Percentiles rank a stretch among this genome's conserved stretches.
Evolutionary conservation across 2,888 invertebrate genomes (phyloP).

Genomic region (Sialis lutaria): DNA sequence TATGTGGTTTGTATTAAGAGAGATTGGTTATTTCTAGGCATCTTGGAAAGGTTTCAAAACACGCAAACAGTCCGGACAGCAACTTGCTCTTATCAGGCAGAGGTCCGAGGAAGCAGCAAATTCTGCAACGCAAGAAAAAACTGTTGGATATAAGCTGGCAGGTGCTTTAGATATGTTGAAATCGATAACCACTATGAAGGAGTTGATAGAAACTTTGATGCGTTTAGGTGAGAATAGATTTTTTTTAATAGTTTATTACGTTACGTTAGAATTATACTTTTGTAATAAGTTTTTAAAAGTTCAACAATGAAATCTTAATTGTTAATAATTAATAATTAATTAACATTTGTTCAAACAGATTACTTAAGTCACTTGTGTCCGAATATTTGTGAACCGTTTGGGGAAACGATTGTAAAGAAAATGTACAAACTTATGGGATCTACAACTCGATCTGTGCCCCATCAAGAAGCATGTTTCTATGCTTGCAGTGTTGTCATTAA

Average conservation of each 20-base stretch:
- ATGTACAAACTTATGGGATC: conserved; percentile 22
- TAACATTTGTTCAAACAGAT: conserved; percentile 18
- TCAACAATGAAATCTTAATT: neutral
- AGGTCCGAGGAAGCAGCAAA: conserved; percentile 13
- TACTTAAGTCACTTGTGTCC: conserved; percentile 23
- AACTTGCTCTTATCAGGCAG: conserved; percentile 16
- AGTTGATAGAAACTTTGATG: conserved; percentile 19
- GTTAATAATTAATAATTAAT: neutral
- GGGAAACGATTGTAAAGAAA: conserved; percentile 20
- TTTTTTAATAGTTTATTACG: neutral
- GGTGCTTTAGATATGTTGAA: conserved; percentile 19
- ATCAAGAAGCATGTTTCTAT: conserved; percentile 34
- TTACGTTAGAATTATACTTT: no score
- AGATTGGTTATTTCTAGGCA: conserved; percentile 12
- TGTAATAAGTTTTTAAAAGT: no score
- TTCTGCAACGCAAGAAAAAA: conserved; percentile 18
- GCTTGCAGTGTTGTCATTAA: conserved; percentile 45
- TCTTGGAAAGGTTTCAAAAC: conserved; percentile 25
- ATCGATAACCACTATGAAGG: conserved; percentile 18
- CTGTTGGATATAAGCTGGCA: conserved; percentile 20
- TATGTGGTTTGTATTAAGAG: conserved; percentile 9
- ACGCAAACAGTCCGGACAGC: conserved; percentile 15
- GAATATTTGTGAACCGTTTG: conserved; percentile 18
- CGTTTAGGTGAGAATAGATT: neutral
- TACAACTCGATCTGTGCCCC: conserved; percentile 40